Percentiles rank a stretch among this genome's conserved stretches.
These are phyloP conservation scores for Xestobium rufovillosum DNA, from an alignment of 2,888 invertebrate species.

Conservation along the genomic window DNA sequence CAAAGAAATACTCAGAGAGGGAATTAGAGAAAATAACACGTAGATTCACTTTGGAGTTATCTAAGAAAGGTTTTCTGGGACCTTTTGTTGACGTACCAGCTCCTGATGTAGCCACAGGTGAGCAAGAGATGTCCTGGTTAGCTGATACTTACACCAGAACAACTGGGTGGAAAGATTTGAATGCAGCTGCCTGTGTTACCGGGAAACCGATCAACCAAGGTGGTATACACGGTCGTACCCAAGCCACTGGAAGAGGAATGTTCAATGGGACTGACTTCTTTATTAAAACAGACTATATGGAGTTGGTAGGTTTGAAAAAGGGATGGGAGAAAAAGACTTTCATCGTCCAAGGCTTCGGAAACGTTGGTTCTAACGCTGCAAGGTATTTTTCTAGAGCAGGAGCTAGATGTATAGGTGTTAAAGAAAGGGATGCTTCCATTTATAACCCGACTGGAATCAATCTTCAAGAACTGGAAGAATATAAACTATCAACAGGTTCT, in stretches of 20 bases:
- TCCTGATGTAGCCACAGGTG: slow-evolving; percentile 73
- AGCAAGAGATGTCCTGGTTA: slow-evolving; percentile 75
- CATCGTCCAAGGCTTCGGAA: slow-evolving; percentile 74
- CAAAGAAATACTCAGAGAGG: slow-evolving; percentile 58
- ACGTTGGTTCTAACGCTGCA: slow-evolving; percentile 72
- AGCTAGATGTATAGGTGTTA: slow-evolving; percentile 63
- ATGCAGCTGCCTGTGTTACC: slow-evolving; percentile 79
- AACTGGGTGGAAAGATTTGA: slow-evolving; percentile 58
- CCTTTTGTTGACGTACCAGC: slow-evolving; percentile 78
- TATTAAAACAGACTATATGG: slow-evolving; percentile 64
- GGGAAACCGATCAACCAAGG: slow-evolving; percentile 85
- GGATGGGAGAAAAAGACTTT: slow-evolving; percentile 69
- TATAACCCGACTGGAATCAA: slow-evolving; percentile 62
- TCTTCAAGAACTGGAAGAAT: slow-evolving; percentile 67
- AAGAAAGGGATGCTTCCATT: slow-evolving; percentile 58
- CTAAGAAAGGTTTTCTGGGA: slow-evolving; percentile 44
- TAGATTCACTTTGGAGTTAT: slow-evolving; percentile 64
- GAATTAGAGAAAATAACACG: slow-evolving; percentile 72
- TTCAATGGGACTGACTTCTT: slow-evolving; percentile 67
- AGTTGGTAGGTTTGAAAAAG: slow-evolving; percentile 52
- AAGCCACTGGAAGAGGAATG: slow-evolving; percentile 75
- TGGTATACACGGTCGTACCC: slow-evolving; percentile 76
- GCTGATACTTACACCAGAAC: slow-evolving; percentile 76
- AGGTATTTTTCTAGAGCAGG: slow-evolving; percentile 61
- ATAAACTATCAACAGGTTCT: slow-evolving; percentile 74